Evolutionary conservation across 2,113 vertebrate genomes (phyloP).

Genomic region (Vulpes lagopus): DNA sequence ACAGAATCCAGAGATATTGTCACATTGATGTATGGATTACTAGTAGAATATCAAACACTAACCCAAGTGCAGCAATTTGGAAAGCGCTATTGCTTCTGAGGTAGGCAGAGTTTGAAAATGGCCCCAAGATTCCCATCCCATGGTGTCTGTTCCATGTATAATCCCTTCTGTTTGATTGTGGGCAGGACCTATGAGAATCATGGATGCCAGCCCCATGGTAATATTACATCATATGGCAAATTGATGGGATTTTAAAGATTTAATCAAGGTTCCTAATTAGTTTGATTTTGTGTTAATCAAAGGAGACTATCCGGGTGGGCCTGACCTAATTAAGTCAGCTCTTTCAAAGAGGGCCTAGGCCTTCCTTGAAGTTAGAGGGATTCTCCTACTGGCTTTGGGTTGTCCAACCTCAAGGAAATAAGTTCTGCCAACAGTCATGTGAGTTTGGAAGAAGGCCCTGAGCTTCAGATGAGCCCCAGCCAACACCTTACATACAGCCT

Average conservation of each 20-base stretch:
- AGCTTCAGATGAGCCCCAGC: not conserved
- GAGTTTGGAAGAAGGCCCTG: not conserved
- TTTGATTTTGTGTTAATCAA: conserved; percentile 14
- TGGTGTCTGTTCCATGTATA: fast-evolving
- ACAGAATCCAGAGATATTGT: not conserved
- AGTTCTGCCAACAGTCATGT: not conserved
- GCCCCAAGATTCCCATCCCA: not conserved
- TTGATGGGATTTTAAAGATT: not conserved
- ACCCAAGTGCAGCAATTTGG: not conserved
- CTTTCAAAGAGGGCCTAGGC: not conserved
- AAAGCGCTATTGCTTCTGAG: not conserved
- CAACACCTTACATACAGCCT: not conserved
- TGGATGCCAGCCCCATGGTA: not conserved
- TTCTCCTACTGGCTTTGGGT: not conserved
- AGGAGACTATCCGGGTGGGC: not conserved
- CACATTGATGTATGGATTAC: not conserved
- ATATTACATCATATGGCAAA: not conserved
- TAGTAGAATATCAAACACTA: not conserved
- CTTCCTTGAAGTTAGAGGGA: not conserved
- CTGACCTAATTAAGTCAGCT: not conserved
- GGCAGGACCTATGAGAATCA: not conserved
- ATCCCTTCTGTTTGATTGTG: not conserved
- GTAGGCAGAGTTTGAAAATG: not conserved
- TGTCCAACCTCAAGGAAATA: not conserved
- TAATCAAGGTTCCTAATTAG: not conserved